Evolutionary conservation across 2,888 invertebrate genomes (phyloP).

Genomic region (Hoplodrina blanda): DNA sequence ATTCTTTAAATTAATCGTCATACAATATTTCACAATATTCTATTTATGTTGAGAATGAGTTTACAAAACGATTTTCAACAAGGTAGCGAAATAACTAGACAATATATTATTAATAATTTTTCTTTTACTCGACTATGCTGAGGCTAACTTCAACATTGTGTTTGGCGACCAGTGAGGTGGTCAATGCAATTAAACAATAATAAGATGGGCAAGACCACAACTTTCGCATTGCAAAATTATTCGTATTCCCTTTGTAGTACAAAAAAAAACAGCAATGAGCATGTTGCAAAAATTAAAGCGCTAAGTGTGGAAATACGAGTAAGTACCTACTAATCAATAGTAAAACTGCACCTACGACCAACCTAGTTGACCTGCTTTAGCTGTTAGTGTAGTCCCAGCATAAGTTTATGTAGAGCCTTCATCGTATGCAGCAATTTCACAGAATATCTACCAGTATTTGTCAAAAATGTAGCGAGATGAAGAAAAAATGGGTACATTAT

Average conservation of each 20-base stretch:
- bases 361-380: not conserved
- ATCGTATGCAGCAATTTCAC: too few relatives aligned
- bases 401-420: not conserved
- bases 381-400: constrained; percentile 4
- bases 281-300: not conserved
- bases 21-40: constrained; percentile 50
- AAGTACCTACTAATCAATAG: too few relatives aligned
- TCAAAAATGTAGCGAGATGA: too few relatives aligned
- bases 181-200: not conserved
- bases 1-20: constrained; percentile 37
- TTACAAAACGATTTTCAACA: not conserved
- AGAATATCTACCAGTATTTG: too few relatives aligned
- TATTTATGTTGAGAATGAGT: constrained; percentile 2
- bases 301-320: too few relatives aligned
- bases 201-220: not conserved
- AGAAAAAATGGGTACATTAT: too few relatives aligned
- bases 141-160: not conserved
- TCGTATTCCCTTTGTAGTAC: not conserved
- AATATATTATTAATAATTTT: not conserved
- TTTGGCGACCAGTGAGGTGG: not conserved
- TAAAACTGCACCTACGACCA: too few relatives aligned
- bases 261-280: not conserved
- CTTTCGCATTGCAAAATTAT: not conserved
- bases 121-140: not conserved
- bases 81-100: not conserved